Evolutionary conservation across 2,888 invertebrate species (phyloP).

Genomic region (Cheilosia vernalis): DNA sequence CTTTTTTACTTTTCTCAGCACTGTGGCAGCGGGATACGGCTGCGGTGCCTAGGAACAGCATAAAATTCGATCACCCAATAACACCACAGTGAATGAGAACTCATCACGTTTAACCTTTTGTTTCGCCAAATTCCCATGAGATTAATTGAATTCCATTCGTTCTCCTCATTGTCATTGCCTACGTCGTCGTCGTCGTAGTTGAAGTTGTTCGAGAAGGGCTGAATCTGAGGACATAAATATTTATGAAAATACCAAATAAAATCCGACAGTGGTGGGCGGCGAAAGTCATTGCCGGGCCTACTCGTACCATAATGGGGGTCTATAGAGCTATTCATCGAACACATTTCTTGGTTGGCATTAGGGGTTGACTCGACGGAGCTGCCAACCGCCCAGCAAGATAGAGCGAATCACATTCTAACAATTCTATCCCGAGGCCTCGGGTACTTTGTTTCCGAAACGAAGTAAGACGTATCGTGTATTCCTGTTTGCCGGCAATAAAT

Average conservation of each 20-base stretch:
- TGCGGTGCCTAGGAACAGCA: conserved; percentile 53
- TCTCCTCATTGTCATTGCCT: conserved; percentile 16
- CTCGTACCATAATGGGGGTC: conserved; percentile 24
- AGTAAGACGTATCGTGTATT: conserved; percentile 31
- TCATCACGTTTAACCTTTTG: conserved; percentile 75
- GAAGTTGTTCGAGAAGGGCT: conserved; percentile 18
- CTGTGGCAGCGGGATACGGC: conserved; percentile 14
- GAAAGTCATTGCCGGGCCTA: conserved; percentile 52
- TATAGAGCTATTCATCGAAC: conserved; percentile 55
- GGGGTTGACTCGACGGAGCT: conserved; percentile 21
- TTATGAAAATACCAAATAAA: conserved; percentile 69
- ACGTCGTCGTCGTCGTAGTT: conserved; percentile 19
- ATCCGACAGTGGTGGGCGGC: conserved; percentile 50
- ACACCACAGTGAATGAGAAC: conserved; percentile 62
- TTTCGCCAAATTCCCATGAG: conserved; percentile 70
- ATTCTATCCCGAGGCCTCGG: conserved; percentile 41
- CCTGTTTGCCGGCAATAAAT: conserved; percentile 63
- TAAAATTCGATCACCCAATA: conserved; percentile 74
- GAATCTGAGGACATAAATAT: conserved; percentile 71
- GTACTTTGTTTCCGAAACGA: conserved; percentile 1
- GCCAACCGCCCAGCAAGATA: not conserved
- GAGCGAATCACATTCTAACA: conserved; percentile 39
- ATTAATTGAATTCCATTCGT: conserved; percentile 74
- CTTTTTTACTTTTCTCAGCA: not conserved
- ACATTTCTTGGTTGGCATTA: conserved; percentile 66